Percentiles rank a stretch among this genome's conserved stretches.
Evolutionary conservation across 37 sponge, comb jelly and placozoan species (phyloP).

Genomic region (Amphimedon queenslandica): DNA sequence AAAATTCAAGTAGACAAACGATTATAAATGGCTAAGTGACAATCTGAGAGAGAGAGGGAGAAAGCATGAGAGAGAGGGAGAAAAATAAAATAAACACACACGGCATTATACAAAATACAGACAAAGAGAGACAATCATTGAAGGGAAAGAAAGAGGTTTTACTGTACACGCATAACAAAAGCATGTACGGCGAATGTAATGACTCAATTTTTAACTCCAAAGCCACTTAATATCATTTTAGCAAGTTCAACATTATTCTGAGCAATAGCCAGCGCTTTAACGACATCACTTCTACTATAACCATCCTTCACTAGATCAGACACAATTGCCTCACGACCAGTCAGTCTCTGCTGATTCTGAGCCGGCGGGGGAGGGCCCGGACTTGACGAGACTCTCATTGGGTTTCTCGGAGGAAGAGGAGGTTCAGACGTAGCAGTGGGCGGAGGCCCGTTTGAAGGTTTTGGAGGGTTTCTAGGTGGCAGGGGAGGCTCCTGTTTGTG

Average conservation of each 20-base stretch:
- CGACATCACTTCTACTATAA: constrained; percentile 52
- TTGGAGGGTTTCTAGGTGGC: neutral
- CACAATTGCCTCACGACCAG: constrained; percentile 1
- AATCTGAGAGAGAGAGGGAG: too few relatives aligned
- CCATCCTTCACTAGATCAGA: constrained; percentile 48
- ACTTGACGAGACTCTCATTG: neutral
- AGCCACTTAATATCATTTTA: constrained; percentile 60
- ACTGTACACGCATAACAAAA: neutral
- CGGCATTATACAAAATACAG: too few relatives aligned
- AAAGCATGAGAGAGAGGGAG: too few relatives aligned
- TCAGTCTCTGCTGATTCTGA: neutral
- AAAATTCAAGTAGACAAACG: too few relatives aligned
- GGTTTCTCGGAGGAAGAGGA: constrained; percentile 44
- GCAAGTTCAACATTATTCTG: constrained; percentile 55
- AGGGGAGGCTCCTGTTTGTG: neutral
- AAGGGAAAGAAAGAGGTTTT: neutral
- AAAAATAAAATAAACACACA: too few relatives aligned
- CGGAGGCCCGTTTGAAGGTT: neutral
- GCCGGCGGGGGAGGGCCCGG: neutral
- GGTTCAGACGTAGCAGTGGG: constrained; percentile 1
- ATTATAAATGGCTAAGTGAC: too few relatives aligned
- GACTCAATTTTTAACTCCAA: constrained; percentile 36
- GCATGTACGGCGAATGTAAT: neutral
- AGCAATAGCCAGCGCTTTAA: constrained; percentile 63
- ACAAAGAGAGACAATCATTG: neutral